Percentiles rank a stretch among this genome's conserved stretches.
phyloP scores from a whole-genome alignment of 2,113 vertebrate genomes.

The Heliornis fulica region DNA sequence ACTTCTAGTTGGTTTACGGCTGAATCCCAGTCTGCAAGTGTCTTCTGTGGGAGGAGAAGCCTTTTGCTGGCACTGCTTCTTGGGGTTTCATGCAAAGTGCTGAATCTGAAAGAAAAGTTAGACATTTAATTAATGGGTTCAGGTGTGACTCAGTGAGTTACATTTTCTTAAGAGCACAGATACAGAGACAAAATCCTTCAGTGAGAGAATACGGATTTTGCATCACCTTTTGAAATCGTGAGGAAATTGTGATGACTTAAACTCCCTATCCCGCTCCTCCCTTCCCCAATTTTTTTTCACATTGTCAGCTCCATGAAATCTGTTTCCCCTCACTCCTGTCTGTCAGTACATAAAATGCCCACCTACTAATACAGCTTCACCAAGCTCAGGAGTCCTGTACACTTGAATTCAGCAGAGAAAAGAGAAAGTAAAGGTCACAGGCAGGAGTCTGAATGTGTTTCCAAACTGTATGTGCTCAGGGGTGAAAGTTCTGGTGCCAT shows the following conservation, averaged over 20 bases:
- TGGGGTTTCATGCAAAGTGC: neutral
- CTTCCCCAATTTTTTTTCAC: rapidly evolving
- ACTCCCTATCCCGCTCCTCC: rapidly evolving
- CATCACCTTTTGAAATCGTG: neutral
- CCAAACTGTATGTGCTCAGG: rapidly evolving
- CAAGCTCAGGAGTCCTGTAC: rapidly evolving
- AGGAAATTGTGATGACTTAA: neutral
- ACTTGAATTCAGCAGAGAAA: neutral
- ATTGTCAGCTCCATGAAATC: neutral
- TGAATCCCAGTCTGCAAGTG: neutral
- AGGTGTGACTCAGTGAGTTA: neutral
- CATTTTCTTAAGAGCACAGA: neutral
- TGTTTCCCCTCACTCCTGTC: rapidly evolving
- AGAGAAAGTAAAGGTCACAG: neutral
- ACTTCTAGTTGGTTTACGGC: conserved; percentile 37
- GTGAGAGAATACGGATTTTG: rapidly evolving
- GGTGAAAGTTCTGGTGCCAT: neutral
- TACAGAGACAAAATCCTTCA: neutral
- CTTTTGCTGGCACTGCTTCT: neutral
- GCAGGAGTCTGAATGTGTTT: neutral
- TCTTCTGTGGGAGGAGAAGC: conserved; percentile 19
- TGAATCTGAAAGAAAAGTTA: neutral
- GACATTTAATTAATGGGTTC: neutral
- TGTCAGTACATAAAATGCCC: neutral
- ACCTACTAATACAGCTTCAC: neutral